Evolutionary conservation across 2,888 invertebrate genomes (phyloP).

Genomic region (Branchellion lobata): DNA sequence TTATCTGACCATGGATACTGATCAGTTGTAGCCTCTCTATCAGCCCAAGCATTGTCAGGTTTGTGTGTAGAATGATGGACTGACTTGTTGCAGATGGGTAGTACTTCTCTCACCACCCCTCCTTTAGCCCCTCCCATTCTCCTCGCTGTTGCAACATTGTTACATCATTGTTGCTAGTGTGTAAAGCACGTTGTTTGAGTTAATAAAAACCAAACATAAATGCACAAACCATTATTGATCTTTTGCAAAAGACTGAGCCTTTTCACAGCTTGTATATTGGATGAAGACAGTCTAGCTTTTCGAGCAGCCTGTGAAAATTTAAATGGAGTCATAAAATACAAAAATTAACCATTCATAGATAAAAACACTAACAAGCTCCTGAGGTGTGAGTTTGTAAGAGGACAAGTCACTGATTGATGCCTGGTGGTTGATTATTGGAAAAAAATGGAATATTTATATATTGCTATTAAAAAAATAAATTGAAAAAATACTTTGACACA

Average conservation of each 20-base stretch:
- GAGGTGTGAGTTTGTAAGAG: background rate
- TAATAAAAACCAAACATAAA: too few species aligned
- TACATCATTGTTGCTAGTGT: too few species aligned
- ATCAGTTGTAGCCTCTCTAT: too few species aligned
- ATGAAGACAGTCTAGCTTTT: background rate
- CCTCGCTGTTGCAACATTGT: too few species aligned
- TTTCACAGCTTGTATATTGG: background rate
- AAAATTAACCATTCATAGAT: background rate
- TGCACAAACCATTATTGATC: background rate
- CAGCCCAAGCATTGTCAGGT: too few species aligned
- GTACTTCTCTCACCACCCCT: too few species aligned
- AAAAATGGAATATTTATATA: too few species aligned
- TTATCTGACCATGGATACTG: too few species aligned
- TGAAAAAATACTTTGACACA: background rate
- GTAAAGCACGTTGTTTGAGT: too few species aligned
- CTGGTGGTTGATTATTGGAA: background rate
- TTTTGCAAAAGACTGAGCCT: background rate
- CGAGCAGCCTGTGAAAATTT: background rate
- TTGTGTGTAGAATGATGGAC: too few species aligned
- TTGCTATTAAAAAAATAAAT: background rate
- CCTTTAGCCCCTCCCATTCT: too few species aligned
- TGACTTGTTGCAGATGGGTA: too few species aligned
- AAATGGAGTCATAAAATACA: background rate
- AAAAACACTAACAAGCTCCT: background rate
- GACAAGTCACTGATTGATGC: background rate